These are phyloP conservation scores for Phallusia fumigata DNA, from an alignment of 23 tunicate species.

Conservation along the genomic window DNA sequence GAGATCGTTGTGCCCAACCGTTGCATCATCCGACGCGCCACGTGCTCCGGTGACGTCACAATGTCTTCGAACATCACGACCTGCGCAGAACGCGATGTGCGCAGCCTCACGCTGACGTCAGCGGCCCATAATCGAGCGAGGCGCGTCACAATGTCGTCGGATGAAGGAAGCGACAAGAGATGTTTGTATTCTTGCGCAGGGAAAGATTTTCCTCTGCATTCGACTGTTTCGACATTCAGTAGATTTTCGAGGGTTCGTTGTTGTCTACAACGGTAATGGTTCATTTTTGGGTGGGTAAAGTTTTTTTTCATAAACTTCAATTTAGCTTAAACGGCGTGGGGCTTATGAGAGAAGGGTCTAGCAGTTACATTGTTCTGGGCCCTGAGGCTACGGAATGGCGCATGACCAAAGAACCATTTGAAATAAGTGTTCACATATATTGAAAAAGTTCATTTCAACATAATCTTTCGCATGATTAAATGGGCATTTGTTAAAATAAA, in stretches of 20 bases:
- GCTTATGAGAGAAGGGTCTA: no score
- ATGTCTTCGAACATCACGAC: conserved; percentile 62
- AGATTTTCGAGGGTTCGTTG: not conserved
- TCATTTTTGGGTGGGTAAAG: no score
- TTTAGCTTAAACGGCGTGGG: no score
- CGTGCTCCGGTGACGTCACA: conserved; percentile 23
- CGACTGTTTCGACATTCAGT: not conserved
- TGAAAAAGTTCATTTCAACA: no score
- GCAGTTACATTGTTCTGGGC: no score
- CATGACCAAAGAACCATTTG: no score
- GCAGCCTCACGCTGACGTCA: conserved; percentile 13
- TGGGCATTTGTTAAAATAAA: no score
- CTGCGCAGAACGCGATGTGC: conserved; percentile 33
- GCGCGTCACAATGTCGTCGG: conserved; percentile 12
- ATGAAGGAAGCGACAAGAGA: not conserved
- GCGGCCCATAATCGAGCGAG: conserved; percentile 52
- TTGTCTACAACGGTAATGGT: not conserved
- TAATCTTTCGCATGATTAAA: no score
- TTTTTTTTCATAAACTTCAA: no score
- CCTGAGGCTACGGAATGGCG: no score
- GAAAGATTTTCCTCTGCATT: not conserved
- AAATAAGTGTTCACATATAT: no score
- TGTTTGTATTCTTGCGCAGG: not conserved
- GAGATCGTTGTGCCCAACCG: conserved; percentile 26
- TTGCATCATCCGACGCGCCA: conserved; percentile 16